phyloP scores from a whole-genome alignment of 2,797 vertebrate species.

The Percopsis omiscomaycus region DNA sequence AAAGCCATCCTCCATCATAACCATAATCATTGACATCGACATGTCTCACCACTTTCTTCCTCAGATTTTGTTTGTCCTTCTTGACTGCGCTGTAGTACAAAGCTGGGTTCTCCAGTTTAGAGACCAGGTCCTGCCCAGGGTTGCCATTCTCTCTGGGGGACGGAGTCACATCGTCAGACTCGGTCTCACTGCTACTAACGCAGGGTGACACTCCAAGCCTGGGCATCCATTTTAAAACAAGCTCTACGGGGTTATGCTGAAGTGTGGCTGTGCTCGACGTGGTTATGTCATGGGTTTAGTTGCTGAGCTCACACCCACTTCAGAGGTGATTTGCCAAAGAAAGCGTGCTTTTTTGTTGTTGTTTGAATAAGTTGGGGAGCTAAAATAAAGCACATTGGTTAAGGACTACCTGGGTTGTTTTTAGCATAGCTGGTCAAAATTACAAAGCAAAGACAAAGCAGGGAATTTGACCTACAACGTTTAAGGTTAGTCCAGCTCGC shows the following conservation, averaged over 20 bases:
- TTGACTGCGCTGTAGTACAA: slow-evolving; percentile 88
- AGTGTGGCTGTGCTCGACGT: slow-evolving; percentile 64
- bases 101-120: slow-evolving; percentile 84
- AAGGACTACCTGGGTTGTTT: slow-evolving; percentile 63
- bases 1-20: slow-evolving; percentile 55
- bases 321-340: slow-evolving; percentile 37
- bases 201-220: slow-evolving; percentile 80
- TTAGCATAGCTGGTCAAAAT: slow-evolving; percentile 73
- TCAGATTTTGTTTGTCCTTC: slow-evolving; percentile 88
- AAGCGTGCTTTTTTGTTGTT: slow-evolving; percentile 56
- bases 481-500: slow-evolving; percentile 75
- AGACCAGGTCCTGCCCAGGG: slow-evolving; percentile 87
- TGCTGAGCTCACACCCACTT: slow-evolving; percentile 55
- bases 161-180: slow-evolving; percentile 83
- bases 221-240: slow-evolving; percentile 82
- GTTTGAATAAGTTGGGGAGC: slow-evolving; percentile 59
- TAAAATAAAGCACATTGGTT: slow-evolving; percentile 71
- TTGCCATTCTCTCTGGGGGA: slow-evolving; percentile 88
- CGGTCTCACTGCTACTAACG: slow-evolving; percentile 71
- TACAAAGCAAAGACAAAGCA: slow-evolving; percentile 73
- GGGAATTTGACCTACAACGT: slow-evolving; percentile 66
- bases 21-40: slow-evolving; percentile 64
- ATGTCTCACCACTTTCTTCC: slow-evolving; percentile 89
- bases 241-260: slow-evolving; percentile 66
- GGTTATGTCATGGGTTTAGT: slow-evolving; percentile 76